A percentile compares a stretch with the other conserved stretches of the same genome.
These are phyloP conservation scores for Platyscapa corneri DNA, from an alignment of 1,140 invertebrate species.

Conservation along the genomic window DNA sequence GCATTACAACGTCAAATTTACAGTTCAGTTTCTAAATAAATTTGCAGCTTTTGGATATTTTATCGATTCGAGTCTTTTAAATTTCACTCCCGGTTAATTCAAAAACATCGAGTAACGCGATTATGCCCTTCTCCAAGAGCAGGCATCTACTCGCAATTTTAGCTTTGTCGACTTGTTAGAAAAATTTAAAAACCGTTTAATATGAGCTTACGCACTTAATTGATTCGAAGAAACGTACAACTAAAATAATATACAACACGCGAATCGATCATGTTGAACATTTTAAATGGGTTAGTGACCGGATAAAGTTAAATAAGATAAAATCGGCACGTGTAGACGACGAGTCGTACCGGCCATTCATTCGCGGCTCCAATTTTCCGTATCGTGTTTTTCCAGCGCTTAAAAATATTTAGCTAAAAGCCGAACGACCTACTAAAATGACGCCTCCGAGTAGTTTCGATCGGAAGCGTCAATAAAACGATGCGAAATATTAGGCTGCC, in stretches of 20 bases:
- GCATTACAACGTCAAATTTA: too few relatives aligned
- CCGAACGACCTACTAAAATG: not conserved
- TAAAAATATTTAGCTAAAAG: not conserved
- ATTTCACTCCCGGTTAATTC: too few relatives aligned
- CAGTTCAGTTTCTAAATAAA: too few relatives aligned
- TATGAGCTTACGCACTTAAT: not conserved
- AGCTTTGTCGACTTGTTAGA: not conserved
- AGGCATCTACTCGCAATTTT: too few relatives aligned
- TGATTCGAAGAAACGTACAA: not conserved
- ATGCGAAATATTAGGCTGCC: not conserved
- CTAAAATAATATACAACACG: not conserved
- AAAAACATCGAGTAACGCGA: too few relatives aligned
- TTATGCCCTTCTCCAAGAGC: too few relatives aligned
- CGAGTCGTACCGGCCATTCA: not conserved
- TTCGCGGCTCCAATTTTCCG: not conserved
- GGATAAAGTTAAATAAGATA: slow-evolving; percentile 14
- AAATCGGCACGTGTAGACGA: not conserved
- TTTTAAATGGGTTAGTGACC: not conserved
- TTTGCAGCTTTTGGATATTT: too few relatives aligned
- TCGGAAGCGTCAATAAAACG: not conserved
- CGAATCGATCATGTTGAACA: not conserved
- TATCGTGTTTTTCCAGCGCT: not conserved
- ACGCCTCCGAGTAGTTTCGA: too few relatives aligned
- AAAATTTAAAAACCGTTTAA: not conserved
- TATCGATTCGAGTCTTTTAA: too few relatives aligned